These are phyloP conservation scores for Watsonalla cultraria DNA, from an alignment of 2,888 invertebrate species.

Conservation along the genomic window DNA sequence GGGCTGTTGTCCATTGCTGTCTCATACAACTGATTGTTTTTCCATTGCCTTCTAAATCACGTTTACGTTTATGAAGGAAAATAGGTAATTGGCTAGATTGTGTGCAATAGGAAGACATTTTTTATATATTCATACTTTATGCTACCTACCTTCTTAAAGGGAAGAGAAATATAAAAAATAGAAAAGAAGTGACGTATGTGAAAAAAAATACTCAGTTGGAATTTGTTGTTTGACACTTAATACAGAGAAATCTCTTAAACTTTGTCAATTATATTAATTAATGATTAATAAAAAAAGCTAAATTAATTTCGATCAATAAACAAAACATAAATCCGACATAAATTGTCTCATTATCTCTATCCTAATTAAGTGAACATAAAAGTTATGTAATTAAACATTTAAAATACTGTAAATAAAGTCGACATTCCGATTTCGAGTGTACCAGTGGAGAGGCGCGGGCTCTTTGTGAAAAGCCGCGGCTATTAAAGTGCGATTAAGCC, in stretches of 20 bases:
- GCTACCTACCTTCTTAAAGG: background rate
- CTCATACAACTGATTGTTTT: constrained; percentile 4
- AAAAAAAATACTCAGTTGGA: no score
- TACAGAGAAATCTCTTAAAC: background rate
- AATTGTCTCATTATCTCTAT: background rate
- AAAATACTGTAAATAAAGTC: constrained; percentile 6
- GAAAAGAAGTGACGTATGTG: no score
- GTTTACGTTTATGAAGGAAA: no score
- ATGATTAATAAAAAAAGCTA: background rate
- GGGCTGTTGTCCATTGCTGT: constrained; percentile 20
- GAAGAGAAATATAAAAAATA: no score
- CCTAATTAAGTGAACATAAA: constrained; percentile 7
- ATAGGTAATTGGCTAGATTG: no score
- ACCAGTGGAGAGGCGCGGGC: constrained; percentile 33
- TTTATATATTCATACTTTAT: background rate
- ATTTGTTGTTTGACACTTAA: no score
- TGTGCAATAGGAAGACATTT: no score
- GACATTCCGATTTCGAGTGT: constrained; percentile 15
- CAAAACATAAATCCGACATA: no score
- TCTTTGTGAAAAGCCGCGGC: constrained; percentile 65
- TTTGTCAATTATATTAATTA: background rate
- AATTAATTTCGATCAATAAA: no score
- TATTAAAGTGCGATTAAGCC: constrained; percentile 70
- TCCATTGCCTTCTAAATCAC: no score
- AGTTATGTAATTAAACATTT: background rate